Evolutionary conservation across 2,888 invertebrate species (phyloP).

Genomic region (Drosophila atroscutellata): DNA sequence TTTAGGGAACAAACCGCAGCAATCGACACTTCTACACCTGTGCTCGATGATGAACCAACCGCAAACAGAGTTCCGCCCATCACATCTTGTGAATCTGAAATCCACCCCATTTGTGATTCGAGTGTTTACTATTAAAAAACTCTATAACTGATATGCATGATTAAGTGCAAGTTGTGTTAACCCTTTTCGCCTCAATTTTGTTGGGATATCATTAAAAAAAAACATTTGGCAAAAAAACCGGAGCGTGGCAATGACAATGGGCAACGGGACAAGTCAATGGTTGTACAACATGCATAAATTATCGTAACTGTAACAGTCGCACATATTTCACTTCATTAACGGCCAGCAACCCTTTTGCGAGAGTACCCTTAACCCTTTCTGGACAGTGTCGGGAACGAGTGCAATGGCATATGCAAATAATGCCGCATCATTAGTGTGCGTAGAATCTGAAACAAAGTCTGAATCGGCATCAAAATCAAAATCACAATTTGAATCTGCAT

Average conservation of each 20-base stretch:
- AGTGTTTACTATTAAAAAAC: constrained; percentile 2
- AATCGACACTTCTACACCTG: constrained; percentile 61
- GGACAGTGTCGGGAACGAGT: constrained; percentile 16
- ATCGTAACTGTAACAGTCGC: constrained; percentile 66
- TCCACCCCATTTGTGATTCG: constrained; percentile 15
- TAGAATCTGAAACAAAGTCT: constrained; percentile 26
- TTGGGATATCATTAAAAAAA: constrained; percentile 47
- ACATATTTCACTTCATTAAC: constrained; percentile 75
- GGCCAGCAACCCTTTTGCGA: constrained; percentile 20
- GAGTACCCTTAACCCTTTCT: constrained; percentile 47
- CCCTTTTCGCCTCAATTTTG: constrained; percentile 40
- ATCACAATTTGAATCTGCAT: constrained; percentile 27
- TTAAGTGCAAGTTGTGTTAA: constrained; percentile 46
- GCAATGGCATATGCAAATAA: constrained; percentile 75
- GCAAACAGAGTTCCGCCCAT: constrained; percentile 13
- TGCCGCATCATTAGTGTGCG: constrained; percentile 75
- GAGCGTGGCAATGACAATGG: constrained; percentile 48
- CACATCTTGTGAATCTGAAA: constrained; percentile 1
- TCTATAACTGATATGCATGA: constrained; percentile 12
- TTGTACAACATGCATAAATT: constrained; percentile 73
- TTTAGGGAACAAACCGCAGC: constrained; percentile 33
- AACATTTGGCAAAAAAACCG: constrained; percentile 6
- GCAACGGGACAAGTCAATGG: constrained; percentile 69
- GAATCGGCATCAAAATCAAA: constrained; percentile 14
- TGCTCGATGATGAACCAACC: constrained; percentile 32